Conservation (phyloP, 2,113 vertebrate genomes). For the Microcebus tavaratra region DNA sequence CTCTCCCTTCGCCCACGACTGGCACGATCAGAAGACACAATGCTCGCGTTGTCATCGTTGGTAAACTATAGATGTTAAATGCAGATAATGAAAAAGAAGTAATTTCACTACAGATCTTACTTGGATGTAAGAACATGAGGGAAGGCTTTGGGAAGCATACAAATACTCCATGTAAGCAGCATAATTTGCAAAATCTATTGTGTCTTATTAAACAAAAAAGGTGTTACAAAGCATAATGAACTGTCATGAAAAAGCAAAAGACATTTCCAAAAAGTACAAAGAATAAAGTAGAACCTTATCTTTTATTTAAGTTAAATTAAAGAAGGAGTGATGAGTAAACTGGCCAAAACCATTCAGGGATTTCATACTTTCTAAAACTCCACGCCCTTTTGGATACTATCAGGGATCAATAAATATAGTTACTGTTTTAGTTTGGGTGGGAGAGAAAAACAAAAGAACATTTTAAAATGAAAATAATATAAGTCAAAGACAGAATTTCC, state of each 20-base stretch:
- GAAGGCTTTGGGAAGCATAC: background rate
- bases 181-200: background rate
- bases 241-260: background rate
- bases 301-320: constrained; percentile 19
- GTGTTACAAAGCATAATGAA: background rate
- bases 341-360: background rate
- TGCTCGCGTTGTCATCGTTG: constrained; percentile 88
- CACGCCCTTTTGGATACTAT: background rate
- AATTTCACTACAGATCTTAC: background rate
- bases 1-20: constrained; percentile 87
- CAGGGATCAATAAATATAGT: background rate
- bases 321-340: background rate
- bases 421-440: constrained; percentile 14
- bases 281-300: background rate
- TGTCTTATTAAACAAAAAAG: background rate
- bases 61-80: constrained; percentile 84
- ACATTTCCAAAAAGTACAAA: background rate
- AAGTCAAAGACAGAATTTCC: constrained; percentile 39
- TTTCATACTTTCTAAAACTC: background rate
- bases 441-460: background rate
- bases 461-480: constrained; percentile 7
- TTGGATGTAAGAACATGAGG: background rate
- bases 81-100: constrained; percentile 42
- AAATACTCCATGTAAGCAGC: background rate
- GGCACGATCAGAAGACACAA: constrained; percentile 86